phyloP scores from a whole-genome alignment of 2,113 vertebrate species.

The Propithecus coquereli region DNA sequence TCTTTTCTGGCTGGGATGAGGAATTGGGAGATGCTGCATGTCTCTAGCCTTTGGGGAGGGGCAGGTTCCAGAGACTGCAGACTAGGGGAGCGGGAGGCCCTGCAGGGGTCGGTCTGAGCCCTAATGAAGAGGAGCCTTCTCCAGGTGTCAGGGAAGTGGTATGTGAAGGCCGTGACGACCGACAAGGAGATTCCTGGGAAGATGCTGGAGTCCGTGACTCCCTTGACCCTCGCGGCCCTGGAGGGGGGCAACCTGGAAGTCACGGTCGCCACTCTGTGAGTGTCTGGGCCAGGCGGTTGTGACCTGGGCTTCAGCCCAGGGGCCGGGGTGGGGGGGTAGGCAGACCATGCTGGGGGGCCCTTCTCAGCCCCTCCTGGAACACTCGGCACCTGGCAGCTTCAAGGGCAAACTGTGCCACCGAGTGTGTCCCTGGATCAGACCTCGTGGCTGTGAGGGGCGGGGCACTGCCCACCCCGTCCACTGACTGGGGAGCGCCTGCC shows the following conservation, averaged over 20 bases:
- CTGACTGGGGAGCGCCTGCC: neutral
- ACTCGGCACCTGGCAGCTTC: neutral
- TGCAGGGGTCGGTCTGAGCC: fast-evolving
- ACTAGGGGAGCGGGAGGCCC: fast-evolving
- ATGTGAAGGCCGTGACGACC: neutral
- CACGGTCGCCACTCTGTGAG: neutral
- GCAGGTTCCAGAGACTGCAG: neutral
- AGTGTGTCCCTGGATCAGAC: neutral
- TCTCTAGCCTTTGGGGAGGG: neutral
- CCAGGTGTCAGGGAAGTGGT: conserved; percentile 12
- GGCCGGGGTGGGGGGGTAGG: neutral
- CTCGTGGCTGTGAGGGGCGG: fast-evolving
- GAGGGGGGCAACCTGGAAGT: neutral
- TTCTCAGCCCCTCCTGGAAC: fast-evolving
- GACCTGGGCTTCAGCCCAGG: neutral
- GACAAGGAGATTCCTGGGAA: neutral
- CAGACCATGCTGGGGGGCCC: neutral
- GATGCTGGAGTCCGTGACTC: fast-evolving
- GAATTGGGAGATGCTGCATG: fast-evolving
- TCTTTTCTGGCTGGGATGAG: fast-evolving
- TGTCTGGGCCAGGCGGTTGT: fast-evolving
- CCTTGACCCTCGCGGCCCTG: neutral
- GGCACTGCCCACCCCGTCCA: fast-evolving
- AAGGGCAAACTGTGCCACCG: neutral
- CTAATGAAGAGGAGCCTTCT: neutral